phyloP scores from a whole-genome alignment of 2,797 vertebrate species.

The Girardinus metallicus region DNA sequence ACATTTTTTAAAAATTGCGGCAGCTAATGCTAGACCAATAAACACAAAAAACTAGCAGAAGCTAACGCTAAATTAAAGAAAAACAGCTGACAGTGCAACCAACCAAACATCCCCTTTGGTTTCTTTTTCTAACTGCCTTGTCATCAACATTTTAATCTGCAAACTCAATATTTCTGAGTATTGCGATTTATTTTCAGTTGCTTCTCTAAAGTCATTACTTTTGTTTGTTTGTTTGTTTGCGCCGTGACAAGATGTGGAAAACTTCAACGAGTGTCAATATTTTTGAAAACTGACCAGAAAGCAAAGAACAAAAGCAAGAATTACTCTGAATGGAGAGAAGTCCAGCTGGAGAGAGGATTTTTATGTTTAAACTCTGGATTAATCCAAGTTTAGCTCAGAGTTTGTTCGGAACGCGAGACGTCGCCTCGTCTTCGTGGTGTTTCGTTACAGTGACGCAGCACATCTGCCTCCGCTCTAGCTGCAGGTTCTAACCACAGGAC shows the following conservation, averaged over 20 bases:
- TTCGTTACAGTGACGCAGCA: conserved; percentile 50
- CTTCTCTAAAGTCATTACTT: not conserved
- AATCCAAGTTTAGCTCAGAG: not conserved
- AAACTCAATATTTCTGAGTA: not conserved
- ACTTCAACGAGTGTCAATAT: not conserved
- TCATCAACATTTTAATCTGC: not conserved
- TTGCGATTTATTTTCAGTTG: not conserved
- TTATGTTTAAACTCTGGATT: not conserved
- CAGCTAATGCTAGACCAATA: no score
- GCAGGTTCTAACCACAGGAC: conserved; percentile 34
- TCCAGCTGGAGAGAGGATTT: not conserved
- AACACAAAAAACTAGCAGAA: no score
- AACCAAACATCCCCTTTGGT: no score
- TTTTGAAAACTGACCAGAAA: not conserved
- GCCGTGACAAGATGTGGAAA: not conserved
- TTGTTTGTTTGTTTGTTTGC: not conserved
- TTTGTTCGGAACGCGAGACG: not conserved
- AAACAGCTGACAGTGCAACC: no score
- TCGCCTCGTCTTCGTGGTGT: conserved; percentile 24
- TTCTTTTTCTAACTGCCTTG: not conserved
- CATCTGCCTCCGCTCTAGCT: conserved; percentile 39
- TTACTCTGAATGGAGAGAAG: not conserved
- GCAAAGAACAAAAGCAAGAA: not conserved
- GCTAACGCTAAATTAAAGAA: no score
- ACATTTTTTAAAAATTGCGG: no score